Evolutionary conservation across 2,113 vertebrate species (phyloP).

Genomic region (Notechis scutatus): DNA sequence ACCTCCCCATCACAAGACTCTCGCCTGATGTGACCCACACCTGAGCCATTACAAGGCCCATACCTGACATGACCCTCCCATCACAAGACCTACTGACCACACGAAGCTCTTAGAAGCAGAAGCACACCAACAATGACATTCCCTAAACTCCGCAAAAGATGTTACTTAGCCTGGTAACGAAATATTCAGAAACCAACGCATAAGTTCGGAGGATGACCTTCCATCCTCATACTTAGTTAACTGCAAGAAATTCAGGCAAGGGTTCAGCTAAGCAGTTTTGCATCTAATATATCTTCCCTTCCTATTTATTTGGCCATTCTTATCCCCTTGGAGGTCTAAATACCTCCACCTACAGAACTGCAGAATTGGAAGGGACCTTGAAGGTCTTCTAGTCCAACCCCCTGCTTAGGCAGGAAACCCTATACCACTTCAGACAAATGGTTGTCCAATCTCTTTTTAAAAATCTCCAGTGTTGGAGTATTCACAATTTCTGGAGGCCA

Average conservation of each 20-base stretch:
- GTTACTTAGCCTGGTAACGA: background rate
- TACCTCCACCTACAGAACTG: background rate
- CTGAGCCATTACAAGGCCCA: too few species aligned
- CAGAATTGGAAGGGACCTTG: background rate
- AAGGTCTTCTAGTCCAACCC: too few species aligned
- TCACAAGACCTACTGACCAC: background rate
- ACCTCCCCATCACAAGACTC: background rate
- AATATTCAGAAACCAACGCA: background rate
- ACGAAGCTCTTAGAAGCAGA: background rate
- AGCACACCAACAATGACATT: background rate
- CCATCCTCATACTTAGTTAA: conserved; percentile 11
- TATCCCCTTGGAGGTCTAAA: background rate
- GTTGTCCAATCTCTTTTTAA: background rate
- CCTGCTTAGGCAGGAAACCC: too few species aligned
- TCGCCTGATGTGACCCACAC: background rate
- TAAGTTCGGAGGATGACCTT: background rate
- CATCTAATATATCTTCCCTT: background rate
- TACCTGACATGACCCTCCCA: too few species aligned
- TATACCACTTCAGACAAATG: too few species aligned
- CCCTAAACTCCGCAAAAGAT: background rate
- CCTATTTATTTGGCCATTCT: background rate
- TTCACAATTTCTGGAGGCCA: background rate
- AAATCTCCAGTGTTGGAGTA: background rate
- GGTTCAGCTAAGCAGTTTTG: background rate
- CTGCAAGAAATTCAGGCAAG: background rate